A percentile compares a stretch with the other conserved stretches of the same genome.
These are phyloP conservation scores for Xerus rutilus DNA, from an alignment of 2,797 vertebrate species.

Conservation along the genomic window DNA sequence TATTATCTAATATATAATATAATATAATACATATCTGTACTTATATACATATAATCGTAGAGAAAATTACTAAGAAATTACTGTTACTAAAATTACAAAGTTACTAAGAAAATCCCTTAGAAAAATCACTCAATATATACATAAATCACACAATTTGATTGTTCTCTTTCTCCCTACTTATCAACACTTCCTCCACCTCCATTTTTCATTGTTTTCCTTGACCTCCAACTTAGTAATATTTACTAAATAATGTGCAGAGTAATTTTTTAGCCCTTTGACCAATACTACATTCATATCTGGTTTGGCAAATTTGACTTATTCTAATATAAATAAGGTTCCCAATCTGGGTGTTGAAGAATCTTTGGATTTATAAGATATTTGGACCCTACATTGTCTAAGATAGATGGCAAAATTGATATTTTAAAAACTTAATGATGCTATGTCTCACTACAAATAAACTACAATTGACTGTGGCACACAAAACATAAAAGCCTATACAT, in stretches of 20 bases:
- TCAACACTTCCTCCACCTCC: rapidly evolving
- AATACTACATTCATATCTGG: neutral
- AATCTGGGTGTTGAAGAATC: neutral
- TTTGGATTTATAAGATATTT: neutral
- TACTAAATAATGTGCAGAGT: neutral
- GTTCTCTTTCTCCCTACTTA: neutral
- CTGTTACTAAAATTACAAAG: no score
- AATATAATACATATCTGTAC: neutral
- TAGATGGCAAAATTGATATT: neutral
- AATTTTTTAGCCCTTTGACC: neutral
- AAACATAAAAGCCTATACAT: neutral
- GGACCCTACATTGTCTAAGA: neutral
- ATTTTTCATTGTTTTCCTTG: neutral
- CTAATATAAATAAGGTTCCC: neutral
- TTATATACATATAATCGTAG: neutral
- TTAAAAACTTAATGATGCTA: neutral
- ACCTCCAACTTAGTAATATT: neutral
- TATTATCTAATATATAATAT: neutral
- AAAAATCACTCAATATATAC: neutral
- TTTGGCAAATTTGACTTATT: neutral
- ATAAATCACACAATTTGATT: neutral
- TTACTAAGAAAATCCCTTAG: neutral
- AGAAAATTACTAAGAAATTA: neutral
- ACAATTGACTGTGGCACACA: neutral
- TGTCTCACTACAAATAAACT: neutral